These are phyloP conservation scores for Malurus cyaneus DNA, from an alignment of 2,113 vertebrate genomes.

Conservation along the genomic window DNA sequence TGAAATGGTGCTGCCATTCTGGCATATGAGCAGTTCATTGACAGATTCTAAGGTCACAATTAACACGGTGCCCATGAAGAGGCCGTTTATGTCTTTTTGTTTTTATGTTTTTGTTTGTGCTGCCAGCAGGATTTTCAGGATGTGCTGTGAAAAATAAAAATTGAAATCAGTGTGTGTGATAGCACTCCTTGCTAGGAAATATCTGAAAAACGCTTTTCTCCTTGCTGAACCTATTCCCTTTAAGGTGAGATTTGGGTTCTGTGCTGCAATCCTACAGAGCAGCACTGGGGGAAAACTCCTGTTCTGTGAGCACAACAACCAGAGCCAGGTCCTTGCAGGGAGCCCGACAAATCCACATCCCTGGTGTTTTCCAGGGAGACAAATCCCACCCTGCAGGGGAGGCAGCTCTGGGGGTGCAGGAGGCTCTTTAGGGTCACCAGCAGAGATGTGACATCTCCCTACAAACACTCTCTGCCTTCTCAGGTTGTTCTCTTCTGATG, in stretches of 20 bases:
- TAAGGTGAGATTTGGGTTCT: neutral
- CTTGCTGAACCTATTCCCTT: neutral
- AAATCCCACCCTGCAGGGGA: neutral
- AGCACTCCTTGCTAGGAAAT: neutral
- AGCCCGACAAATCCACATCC: neutral
- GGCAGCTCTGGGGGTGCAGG: neutral
- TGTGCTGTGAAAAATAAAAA: neutral
- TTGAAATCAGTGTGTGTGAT: neutral
- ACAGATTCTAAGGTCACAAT: neutral
- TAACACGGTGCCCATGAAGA: neutral
- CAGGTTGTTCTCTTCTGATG: neutral
- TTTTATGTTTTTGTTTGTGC: neutral
- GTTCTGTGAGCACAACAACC: no score
- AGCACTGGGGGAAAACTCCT: neutral
- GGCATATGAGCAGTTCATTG: neutral
- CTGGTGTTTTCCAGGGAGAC: neutral
- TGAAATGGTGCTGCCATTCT: neutral
- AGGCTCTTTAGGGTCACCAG: neutral
- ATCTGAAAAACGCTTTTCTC: neutral
- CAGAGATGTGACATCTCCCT: neutral
- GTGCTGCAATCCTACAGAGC: neutral
- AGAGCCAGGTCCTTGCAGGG: neutral
- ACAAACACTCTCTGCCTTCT: neutral
- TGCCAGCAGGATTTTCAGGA: neutral
- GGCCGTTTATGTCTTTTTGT: rapidly evolving